A percentile compares a stretch with the other conserved stretches of the same genome.
Evolutionary conservation across 2,113 vertebrate genomes (phyloP).

Genomic region (Oncorhynchus tshawytscha): DNA sequence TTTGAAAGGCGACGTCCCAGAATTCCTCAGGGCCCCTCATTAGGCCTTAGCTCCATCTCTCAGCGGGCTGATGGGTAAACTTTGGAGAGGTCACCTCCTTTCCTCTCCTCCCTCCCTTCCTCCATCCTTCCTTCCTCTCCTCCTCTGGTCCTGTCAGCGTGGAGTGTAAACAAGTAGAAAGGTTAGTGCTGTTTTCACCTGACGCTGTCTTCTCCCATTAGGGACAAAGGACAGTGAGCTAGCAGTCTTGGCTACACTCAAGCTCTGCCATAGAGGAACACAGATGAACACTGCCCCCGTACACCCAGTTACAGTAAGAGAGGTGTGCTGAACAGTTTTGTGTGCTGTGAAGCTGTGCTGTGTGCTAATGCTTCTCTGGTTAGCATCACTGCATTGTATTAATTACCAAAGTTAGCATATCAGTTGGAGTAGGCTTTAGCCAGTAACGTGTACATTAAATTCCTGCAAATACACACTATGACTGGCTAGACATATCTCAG

Average conservation of each 20-base stretch:
- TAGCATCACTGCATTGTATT: too few species aligned
- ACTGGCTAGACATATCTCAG: background rate
- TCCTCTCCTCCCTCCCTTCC: slow-evolving; percentile 29
- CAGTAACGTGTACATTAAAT: background rate
- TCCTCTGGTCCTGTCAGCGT: slow-evolving; percentile 61
- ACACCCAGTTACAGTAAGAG: too few species aligned
- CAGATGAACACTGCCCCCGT: too few species aligned
- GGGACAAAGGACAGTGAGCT: slow-evolving; percentile 54
- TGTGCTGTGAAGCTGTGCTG: too few species aligned
- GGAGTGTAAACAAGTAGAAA: slow-evolving; percentile 77
- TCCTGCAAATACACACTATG: too few species aligned
- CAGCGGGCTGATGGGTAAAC: slow-evolving; percentile 67
- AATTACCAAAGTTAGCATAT: too few species aligned
- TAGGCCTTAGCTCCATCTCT: slow-evolving; percentile 61
- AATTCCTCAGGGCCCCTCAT: slow-evolving; percentile 74
- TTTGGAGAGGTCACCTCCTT: slow-evolving; percentile 74
- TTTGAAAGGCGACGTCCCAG: slow-evolving; percentile 65
- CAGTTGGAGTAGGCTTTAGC: too few species aligned
- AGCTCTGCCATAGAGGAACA: background rate
- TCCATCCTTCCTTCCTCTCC: slow-evolving; percentile 44
- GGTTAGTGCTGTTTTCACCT: slow-evolving; percentile 65
- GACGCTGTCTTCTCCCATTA: slow-evolving; percentile 62
- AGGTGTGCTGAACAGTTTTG: too few species aligned
- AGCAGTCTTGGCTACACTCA: slow-evolving; percentile 29
- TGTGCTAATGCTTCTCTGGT: too few species aligned